Conservation (phyloP, 2,888 invertebrate species). For the Synergus umbraculus region DNA sequence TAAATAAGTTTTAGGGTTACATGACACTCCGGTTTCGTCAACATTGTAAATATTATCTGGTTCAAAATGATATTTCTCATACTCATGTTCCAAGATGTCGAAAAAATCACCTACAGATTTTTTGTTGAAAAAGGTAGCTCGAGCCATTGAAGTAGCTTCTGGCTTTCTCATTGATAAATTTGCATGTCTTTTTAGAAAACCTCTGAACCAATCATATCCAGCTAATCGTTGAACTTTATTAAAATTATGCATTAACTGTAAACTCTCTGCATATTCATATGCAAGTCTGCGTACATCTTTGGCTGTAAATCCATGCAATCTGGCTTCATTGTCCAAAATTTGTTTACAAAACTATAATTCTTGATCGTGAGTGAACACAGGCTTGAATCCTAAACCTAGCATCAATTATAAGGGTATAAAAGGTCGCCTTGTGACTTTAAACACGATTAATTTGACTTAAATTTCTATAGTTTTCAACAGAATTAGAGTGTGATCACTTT, state of each 20-base stretch:
- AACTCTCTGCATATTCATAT: constrained; percentile 4
- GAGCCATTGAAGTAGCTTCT: constrained; percentile 40
- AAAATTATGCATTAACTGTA: neutral
- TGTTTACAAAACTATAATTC: too few species aligned
- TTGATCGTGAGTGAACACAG: too few species aligned
- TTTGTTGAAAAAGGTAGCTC: constrained; percentile 44
- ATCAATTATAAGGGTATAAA: too few species aligned
- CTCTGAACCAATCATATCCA: constrained; percentile 18
- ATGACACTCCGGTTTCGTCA: constrained; percentile 67
- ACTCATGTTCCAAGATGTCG: neutral
- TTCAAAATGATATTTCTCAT: neutral
- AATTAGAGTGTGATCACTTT: too few species aligned
- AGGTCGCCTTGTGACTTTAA: too few species aligned
- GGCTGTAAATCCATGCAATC: too few species aligned
- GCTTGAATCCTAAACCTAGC: too few species aligned
- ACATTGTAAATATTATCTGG: constrained; percentile 56
- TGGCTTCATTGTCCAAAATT: too few species aligned
- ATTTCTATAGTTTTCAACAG: too few species aligned
- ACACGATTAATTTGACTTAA: too few species aligned
- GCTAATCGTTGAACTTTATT: constrained; percentile 4
- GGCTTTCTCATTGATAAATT: constrained; percentile 24
- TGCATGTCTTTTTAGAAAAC: constrained; percentile 40
- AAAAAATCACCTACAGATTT: constrained; percentile 35
- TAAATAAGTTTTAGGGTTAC: constrained; percentile 60
- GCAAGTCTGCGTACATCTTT: neutral